Conservation (phyloP, 2,797 vertebrate genomes). For the Fistularia tabacaria region DNA sequence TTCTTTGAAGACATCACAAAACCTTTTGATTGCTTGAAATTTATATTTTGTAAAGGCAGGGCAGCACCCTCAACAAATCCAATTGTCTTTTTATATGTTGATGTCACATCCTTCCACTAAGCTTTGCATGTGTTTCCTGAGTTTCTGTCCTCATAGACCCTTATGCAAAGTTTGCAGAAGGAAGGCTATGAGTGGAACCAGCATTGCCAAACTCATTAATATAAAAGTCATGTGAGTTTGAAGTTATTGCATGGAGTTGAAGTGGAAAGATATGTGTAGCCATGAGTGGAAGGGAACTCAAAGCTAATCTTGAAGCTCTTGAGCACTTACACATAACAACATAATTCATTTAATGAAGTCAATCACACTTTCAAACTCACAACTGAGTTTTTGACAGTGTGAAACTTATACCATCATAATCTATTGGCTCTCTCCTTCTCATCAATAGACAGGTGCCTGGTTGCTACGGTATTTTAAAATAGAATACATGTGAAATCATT, state of each 20-base stretch:
- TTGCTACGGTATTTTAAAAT: conserved; percentile 65
- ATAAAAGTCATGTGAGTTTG: conserved; percentile 47
- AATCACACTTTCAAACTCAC: conserved; percentile 52
- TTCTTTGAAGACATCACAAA: no score
- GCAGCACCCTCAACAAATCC: conserved; percentile 94
- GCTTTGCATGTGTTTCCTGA: conserved; percentile 82
- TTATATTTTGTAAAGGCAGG: conserved; percentile 79
- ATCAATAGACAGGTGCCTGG: conserved; percentile 65
- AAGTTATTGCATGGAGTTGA: conserved; percentile 1
- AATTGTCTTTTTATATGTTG: conserved; percentile 86
- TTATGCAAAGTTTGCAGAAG: conserved; percentile 25
- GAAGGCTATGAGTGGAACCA: conserved; percentile 27
- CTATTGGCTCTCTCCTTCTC: conserved; percentile 52
- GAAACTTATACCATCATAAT: conserved; percentile 46
- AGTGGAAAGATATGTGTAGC: no score
- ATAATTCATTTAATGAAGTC: conserved; percentile 43
- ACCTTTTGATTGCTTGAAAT: conserved; percentile 74
- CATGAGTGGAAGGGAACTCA: conserved; percentile 14
- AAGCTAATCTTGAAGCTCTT: conserved; percentile 16
- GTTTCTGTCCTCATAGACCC: conserved; percentile 74
- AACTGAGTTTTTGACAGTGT: conserved; percentile 39
- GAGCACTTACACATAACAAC: conserved; percentile 33
- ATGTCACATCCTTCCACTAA: conserved; percentile 88
- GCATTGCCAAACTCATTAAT: conserved; percentile 26
- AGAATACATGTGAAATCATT: conserved; percentile 62